Evolutionary conservation across 2,888 invertebrate genomes (phyloP).

Genomic region (Plemyria rubiginata): DNA sequence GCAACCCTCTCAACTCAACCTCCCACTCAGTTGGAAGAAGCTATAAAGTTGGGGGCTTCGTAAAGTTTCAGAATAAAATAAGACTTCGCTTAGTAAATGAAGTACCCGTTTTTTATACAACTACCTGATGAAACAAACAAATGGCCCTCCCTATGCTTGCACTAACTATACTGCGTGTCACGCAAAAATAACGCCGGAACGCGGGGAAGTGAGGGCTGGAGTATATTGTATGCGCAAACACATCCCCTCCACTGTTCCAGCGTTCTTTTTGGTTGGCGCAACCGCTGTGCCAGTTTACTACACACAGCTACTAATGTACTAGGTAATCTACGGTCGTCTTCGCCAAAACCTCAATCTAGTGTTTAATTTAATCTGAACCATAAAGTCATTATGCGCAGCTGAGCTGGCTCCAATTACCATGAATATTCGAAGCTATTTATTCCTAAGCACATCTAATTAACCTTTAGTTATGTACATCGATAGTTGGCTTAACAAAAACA

Average conservation of each 20-base stretch:
- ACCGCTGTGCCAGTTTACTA: too few relatives aligned
- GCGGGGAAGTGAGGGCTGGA: too few relatives aligned
- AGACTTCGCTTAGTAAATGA: not conserved
- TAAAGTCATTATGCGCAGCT: constrained; percentile 3
- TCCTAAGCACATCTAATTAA: not conserved
- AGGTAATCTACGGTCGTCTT: not conserved
- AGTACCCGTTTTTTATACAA: too few relatives aligned
- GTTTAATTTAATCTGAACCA: not conserved
- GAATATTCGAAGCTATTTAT: constrained; percentile 2
- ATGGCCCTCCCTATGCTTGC: too few relatives aligned
- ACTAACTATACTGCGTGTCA: too few relatives aligned
- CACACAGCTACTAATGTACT: too few relatives aligned
- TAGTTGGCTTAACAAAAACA: not conserved
- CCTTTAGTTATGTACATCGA: not conserved
- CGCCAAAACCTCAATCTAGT: not conserved
- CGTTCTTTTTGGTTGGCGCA: too few relatives aligned
- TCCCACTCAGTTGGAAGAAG: constrained; percentile 6
- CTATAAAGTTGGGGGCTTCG: constrained; percentile 5
- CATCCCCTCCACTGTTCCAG: too few relatives aligned
- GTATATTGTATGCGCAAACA: too few relatives aligned
- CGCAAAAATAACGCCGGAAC: too few relatives aligned
- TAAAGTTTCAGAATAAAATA: not conserved
- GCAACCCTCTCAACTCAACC: too few relatives aligned
- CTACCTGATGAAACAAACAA: too few relatives aligned
- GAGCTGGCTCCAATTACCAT: not conserved